These are phyloP conservation scores for Prionace glauca DNA, from an alignment of 2,797 vertebrate species.

Conservation along the genomic window DNA sequence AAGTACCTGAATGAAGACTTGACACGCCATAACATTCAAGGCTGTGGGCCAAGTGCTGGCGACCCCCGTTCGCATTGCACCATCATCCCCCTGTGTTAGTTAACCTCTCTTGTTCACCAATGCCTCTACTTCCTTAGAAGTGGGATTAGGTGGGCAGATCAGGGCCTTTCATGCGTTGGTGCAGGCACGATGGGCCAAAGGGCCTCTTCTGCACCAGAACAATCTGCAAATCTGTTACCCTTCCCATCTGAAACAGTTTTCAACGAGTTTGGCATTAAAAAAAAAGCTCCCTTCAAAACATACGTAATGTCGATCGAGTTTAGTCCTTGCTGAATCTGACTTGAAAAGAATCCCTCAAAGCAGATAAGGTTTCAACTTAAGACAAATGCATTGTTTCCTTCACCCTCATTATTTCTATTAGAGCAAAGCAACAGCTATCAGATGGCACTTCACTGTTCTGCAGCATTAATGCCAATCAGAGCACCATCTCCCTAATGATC, in stretches of 20 bases:
- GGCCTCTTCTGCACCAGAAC: no score
- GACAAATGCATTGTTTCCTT: constrained; percentile 15
- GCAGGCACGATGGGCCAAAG: no score
- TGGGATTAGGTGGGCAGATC: no score
- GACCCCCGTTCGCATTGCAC: no score
- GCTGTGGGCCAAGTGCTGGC: no score
- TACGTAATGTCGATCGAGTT: background rate
- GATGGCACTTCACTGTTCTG: constrained; percentile 28
- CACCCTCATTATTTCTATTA: constrained; percentile 31
- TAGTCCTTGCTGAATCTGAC: background rate
- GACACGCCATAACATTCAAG: no score
- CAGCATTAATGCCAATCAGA: constrained; percentile 31
- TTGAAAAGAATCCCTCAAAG: background rate
- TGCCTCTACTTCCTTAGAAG: no score
- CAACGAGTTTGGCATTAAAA: background rate
- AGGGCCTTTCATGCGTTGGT: no score
- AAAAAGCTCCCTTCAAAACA: background rate
- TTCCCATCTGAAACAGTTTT: background rate
- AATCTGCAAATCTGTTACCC: no score
- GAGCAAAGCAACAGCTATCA: constrained; percentile 34
- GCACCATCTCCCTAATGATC: constrained; percentile 22
- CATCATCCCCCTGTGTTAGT: no score
- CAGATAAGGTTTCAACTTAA: constrained; percentile 14
- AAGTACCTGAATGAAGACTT: no score
- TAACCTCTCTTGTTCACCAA: no score